Percentiles rank a stretch among this genome's conserved stretches.
Conservation (phyloP, 2,888 invertebrate genomes). For the Tenthredo distinguenda region DNA sequence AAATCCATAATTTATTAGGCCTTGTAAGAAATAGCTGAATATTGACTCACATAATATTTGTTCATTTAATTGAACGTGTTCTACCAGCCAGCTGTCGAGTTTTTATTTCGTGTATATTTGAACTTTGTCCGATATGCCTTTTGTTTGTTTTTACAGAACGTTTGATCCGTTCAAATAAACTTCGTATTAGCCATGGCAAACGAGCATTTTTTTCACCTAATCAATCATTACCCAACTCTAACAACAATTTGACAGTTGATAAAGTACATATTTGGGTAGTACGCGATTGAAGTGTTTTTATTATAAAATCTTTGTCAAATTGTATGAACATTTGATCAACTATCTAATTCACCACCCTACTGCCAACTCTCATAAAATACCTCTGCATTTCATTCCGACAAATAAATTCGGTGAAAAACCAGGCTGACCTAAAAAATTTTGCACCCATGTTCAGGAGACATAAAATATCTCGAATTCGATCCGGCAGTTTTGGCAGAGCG, state of each 20-base stretch:
- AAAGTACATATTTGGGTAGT: not conserved
- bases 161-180: not conserved
- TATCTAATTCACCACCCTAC: not conserved
- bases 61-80: conserved; percentile 11
- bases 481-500: conserved; percentile 28
- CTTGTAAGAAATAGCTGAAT: conserved; percentile 24
- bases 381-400: not conserved
- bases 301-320: not conserved
- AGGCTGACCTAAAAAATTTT: conserved; percentile 12
- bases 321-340: not conserved
- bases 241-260: not conserved
- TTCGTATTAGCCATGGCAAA: not conserved
- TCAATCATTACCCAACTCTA: not conserved
- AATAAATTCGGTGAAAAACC: not conserved
- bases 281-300: not conserved
- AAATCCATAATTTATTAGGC: conserved; percentile 16
- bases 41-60: conserved; percentile 14
- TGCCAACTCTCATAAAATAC: not conserved
- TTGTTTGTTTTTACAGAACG: not conserved
- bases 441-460: not conserved
- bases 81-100: not conserved
- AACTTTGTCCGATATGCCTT: not conserved
- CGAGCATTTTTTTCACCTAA: not conserved
- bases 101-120: not conserved
- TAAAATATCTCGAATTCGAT: conserved; percentile 34